phyloP scores from a whole-genome alignment of 2,113 vertebrate species.

The Phalacrocorax carbo region DNA sequence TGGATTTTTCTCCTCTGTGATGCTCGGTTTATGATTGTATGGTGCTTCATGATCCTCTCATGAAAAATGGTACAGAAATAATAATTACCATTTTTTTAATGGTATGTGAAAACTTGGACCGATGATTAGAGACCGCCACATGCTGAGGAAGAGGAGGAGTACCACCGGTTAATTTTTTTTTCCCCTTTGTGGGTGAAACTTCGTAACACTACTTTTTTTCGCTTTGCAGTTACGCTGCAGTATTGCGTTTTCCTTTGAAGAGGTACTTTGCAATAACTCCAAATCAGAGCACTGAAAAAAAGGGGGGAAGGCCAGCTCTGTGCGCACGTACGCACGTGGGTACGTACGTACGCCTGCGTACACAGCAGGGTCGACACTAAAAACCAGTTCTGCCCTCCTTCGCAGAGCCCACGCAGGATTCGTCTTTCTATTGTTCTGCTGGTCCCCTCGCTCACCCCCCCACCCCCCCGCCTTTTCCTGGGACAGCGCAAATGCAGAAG shows the following conservation, averaged over 20 bases:
- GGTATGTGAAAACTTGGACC: not conserved
- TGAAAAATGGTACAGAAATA: not conserved
- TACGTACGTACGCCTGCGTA: accelerated
- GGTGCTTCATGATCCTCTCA: not conserved
- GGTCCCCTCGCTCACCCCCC: not conserved
- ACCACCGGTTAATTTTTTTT: not conserved
- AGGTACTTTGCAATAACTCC: not conserved
- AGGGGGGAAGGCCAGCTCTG: not conserved
- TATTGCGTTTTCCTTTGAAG: not conserved
- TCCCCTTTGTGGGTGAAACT: not conserved
- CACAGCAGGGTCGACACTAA: accelerated
- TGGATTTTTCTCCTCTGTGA: not conserved
- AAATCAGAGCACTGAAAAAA: not conserved
- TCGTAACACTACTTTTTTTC: not conserved
- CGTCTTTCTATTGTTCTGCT: not conserved
- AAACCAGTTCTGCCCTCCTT: not conserved
- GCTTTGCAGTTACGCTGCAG: not conserved
- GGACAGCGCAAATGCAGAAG: not conserved
- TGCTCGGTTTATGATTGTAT: not conserved
- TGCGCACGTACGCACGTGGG: accelerated
- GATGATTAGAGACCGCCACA: not conserved
- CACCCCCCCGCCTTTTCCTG: accelerated
- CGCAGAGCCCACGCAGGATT: not conserved
- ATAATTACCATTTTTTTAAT: not conserved
- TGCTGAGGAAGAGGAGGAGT: not conserved